A percentile compares a stretch with the other conserved stretches of the same genome.
Evolutionary conservation across 2,797 vertebrate species (phyloP).

Genomic region (Typhlichthys eigenmanni): DNA sequence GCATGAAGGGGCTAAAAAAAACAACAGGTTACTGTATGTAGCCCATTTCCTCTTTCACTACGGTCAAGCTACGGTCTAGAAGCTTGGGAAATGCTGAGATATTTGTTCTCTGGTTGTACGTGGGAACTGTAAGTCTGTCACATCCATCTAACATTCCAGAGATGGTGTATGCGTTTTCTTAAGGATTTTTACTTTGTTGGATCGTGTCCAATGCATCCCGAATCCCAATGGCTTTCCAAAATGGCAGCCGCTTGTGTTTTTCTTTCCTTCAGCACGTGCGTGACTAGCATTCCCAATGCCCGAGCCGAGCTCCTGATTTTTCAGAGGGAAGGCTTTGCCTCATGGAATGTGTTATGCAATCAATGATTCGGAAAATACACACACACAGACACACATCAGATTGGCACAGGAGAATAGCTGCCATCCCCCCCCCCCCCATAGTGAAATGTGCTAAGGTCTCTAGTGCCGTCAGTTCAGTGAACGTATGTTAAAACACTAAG

Average conservation of each 20-base stretch:
- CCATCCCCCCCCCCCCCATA: conserved; percentile 10
- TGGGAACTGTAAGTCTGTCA: conserved; percentile 29
- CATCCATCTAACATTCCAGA: conserved; percentile 32
- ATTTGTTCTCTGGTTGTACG: conserved; percentile 16
- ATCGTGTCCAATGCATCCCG: conserved; percentile 15
- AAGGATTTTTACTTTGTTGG: conserved; percentile 15
- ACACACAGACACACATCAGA: conserved; percentile 13
- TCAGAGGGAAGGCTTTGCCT: conserved; percentile 38
- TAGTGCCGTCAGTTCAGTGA: not conserved
- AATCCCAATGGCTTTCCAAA: conserved; percentile 19
- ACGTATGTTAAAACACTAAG: not conserved
- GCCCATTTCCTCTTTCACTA: conserved; percentile 30
- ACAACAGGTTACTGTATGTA: conserved; percentile 68
- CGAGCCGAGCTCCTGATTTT: conserved; percentile 19
- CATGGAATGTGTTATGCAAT: conserved; percentile 53
- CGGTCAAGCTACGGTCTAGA: not conserved
- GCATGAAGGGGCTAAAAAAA: conserved; percentile 80
- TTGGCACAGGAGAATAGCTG: conserved; percentile 23
- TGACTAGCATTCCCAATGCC: conserved; percentile 35
- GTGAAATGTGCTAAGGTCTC: conserved; percentile 5
- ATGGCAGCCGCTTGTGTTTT: conserved; percentile 25
- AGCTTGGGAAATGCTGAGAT: conserved; percentile 12
- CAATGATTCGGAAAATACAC: conserved; percentile 40
- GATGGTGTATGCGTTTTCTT: conserved; percentile 11
- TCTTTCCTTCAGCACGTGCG: conserved; percentile 10